Conservation (phyloP, 2,888 invertebrate species). For the Sinelater perroti region DNA sequence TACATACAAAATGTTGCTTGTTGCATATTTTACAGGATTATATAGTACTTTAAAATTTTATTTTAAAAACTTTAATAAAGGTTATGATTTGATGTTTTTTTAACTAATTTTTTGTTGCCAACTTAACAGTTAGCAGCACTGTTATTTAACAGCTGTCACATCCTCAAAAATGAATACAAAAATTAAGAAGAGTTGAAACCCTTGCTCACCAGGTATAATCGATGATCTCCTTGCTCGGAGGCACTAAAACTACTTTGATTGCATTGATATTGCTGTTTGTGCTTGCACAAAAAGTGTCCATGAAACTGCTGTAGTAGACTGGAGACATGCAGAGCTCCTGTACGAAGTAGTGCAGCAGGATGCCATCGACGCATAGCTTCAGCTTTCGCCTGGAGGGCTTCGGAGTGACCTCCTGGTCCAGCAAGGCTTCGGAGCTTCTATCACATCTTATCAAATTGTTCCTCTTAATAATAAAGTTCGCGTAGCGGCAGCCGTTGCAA, state of each 20-base stretch:
- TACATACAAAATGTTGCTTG: too few relatives aligned
- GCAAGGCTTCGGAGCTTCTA: too few relatives aligned
- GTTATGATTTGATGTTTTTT: too few relatives aligned
- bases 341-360: slow-evolving; percentile 53
- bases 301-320: slow-evolving; percentile 33
- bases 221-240: slow-evolving; percentile 69
- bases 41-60: too few relatives aligned
- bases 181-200: too few relatives aligned
- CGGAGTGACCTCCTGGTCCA: background rate
- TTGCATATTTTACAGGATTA: too few relatives aligned
- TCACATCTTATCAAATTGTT: background rate
- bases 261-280: slow-evolving; percentile 23
- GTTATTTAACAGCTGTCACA: too few relatives aligned
- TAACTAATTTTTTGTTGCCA: too few relatives aligned
- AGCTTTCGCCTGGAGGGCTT: slow-evolving; percentile 8
- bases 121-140: too few relatives aligned
- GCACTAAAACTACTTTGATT: slow-evolving; percentile 62
- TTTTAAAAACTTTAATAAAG: background rate
- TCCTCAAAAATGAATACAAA: too few relatives aligned
- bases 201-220: slow-evolving; percentile 74
- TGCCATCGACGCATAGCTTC: slow-evolving; percentile 46
- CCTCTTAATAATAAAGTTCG: background rate
- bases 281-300: slow-evolving; percentile 26
- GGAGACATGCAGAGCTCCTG: slow-evolving; percentile 45
- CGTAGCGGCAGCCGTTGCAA: background rate